A percentile compares a stretch with the other conserved stretches of the same genome.
Conservation (phyloP, 2,797 vertebrate species). For the Simalia tracyae region DNA sequence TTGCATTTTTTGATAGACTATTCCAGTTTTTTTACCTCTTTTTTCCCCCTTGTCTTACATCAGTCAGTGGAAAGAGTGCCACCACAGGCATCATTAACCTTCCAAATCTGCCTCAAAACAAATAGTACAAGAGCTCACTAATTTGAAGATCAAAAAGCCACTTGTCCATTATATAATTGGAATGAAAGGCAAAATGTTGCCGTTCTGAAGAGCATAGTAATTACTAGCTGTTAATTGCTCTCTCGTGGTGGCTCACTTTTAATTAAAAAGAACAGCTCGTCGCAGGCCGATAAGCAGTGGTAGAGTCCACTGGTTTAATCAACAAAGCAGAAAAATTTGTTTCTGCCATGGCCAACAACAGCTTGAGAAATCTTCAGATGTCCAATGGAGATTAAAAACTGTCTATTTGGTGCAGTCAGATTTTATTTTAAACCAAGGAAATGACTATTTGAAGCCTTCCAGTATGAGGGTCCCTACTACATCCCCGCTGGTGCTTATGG, state of each 20-base stretch:
- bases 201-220: constrained; percentile 97
- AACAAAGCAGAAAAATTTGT: constrained; percentile 98
- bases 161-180: constrained; percentile 99
- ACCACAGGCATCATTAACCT: constrained; percentile 96
- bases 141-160: constrained; percentile 99
- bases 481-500: constrained; percentile 84
- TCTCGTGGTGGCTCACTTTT: constrained; percentile 99
- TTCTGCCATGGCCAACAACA: constrained; percentile 89
- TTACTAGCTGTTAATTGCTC: constrained; percentile 99
- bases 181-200: constrained; percentile 96
- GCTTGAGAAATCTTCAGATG: constrained; percentile 99
- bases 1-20: constrained; percentile 90
- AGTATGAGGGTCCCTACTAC: constrained; percentile 83
- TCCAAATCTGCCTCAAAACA: constrained; percentile 97
- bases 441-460: constrained; percentile 96
- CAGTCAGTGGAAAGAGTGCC: constrained; percentile 88
- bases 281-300: constrained; percentile 93
- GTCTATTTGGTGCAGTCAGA: constrained; percentile 97
- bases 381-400: constrained; percentile 97
- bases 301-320: constrained; percentile 92
- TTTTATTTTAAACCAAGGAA: constrained; percentile 93
- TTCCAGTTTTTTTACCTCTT: constrained; percentile 81
- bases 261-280: constrained; percentile 99
- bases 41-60: constrained; percentile 78
- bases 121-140: constrained; percentile 99